Percentiles rank a stretch among this genome's conserved stretches.
Evolutionary conservation across 1,140 invertebrate genomes (phyloP).

Genomic region (Zaprionus gabonicus): DNA sequence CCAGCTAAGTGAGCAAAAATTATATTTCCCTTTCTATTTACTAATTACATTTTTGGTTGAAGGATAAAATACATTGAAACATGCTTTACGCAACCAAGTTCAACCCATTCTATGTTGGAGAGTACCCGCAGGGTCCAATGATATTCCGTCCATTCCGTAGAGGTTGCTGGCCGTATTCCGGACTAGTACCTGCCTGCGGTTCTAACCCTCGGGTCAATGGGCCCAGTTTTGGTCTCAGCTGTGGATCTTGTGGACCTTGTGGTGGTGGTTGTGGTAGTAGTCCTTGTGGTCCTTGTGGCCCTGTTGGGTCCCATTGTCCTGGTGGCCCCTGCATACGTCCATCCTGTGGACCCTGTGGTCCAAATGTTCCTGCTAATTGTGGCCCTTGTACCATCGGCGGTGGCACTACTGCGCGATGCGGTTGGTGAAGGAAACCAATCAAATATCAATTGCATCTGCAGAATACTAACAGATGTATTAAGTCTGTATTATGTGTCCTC

Average conservation of each 20-base stretch:
- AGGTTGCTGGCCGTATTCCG: conserved; percentile 2
- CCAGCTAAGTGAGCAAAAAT: not conserved
- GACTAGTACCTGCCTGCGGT: not conserved
- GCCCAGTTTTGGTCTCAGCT: conserved; percentile 1
- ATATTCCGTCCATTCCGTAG: conserved; percentile 3
- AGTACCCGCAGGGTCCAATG: conserved; percentile 13
- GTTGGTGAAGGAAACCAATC: conserved; percentile 1
- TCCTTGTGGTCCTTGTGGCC: conserved; percentile 23
- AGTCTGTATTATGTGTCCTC: not conserved
- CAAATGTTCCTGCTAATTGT: conserved; percentile 16
- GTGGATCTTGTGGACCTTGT: conserved; percentile 21
- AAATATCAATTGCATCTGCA: not conserved
- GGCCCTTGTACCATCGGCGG: conserved; percentile 20
- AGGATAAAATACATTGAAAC: not conserved
- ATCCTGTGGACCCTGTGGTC: conserved; percentile 25
- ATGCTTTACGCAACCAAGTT: conserved; percentile 22
- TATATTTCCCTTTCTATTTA: not conserved
- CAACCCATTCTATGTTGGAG: conserved; percentile 29
- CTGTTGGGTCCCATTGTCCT: conserved; percentile 1
- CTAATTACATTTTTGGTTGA: not conserved
- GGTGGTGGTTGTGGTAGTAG: not conserved
- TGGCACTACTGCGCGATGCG: not conserved
- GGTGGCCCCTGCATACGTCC: conserved; percentile 12
- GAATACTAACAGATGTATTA: not conserved
- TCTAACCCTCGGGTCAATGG: not conserved